Base-by-base conservation (phyloP, 2,797 vertebrate species). In the Brachymystax lenok region DNA sequence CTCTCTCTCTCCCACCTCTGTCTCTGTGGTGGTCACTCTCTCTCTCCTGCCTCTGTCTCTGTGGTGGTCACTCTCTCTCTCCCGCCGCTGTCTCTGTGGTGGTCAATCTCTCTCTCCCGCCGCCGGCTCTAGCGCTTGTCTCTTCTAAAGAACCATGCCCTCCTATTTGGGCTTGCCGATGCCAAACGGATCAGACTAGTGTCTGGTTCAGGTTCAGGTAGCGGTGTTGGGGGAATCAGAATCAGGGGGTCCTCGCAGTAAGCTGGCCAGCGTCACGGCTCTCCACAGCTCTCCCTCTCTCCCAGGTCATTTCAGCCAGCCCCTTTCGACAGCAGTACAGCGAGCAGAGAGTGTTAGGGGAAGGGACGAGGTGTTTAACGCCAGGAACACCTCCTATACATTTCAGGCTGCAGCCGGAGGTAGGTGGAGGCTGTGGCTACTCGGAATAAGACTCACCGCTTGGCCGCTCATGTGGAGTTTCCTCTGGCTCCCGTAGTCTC, bases 121-220 rank as follows among this genome's bases (percentile, higher is more conserved):
- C 72, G 85, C 74, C 77, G 83, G 87, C 79, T 85, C 85, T 84
- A 89, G 90, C 92, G 86, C 86, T 87, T 75, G 80, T 35, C 66
- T 33, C 4, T 82, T 89, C 78, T 87, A 83, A 78, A 89, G 85
- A 86, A 86, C 84, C 82, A 88, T 91, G 88, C 91, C 89, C 89
- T 92, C 91, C 92, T 91, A 92, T 76, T 90, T 90, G 90, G 89
- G 91, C 89, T 63, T 87, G 80, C 51, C 5, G n/a, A 40, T 30
- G 70, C 4, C n/a, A 27, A 50, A 16, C 79, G 87, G 86, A 17
- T 81, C 74, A 79, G 84, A 86, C 16, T 30, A 33, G 66, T 67
- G 21, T 28, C 79, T 85, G 85, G 79, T 46, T 80, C 78, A 56
- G 79, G 76, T 61, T 86, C 21, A 16, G 63, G 74, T 78, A 80